Evolutionary conservation across 2,888 invertebrate genomes (phyloP).

Genomic region (Drosophila vallismaia): DNA sequence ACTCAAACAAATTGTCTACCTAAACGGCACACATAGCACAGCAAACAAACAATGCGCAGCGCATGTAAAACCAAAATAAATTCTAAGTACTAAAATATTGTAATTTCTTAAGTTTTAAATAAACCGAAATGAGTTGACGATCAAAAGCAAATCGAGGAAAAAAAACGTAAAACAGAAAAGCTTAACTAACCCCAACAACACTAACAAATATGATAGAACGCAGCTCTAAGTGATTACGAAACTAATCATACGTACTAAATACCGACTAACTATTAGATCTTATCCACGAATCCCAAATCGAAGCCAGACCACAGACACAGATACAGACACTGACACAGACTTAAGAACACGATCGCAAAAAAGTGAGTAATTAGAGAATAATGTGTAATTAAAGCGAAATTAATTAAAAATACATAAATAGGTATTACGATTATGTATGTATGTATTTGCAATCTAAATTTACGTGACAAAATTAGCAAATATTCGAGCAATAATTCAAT

Average conservation of each 20-base stretch:
- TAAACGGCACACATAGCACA: constrained; percentile 71
- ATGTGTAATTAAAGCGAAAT: constrained; percentile 56
- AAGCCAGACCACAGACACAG: constrained; percentile 40
- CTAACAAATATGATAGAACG: constrained; percentile 7
- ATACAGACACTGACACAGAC: constrained; percentile 8
- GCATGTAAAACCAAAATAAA: constrained; percentile 80
- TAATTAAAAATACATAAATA: constrained; percentile 42
- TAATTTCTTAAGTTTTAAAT: constrained; percentile 74
- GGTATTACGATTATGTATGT: constrained; percentile 56
- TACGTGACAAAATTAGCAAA: constrained; percentile 44
- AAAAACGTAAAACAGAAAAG: constrained; percentile 18
- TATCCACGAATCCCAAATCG: constrained; percentile 52
- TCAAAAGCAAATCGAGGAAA: constrained; percentile 63
- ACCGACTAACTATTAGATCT: constrained; percentile 62
- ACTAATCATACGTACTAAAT: constrained; percentile 62
- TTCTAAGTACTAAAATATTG: constrained; percentile 70
- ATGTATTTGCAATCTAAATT: constrained; percentile 59
- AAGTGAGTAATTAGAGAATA: constrained; percentile 71
- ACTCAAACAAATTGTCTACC: constrained; percentile 76
- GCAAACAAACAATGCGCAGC: constrained; percentile 76
- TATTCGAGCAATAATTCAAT: constrained; percentile 77
- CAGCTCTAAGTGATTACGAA: constrained; percentile 11
- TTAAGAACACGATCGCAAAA: constrained; percentile 48
- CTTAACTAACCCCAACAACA: constrained; percentile 54
- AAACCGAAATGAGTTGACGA: constrained; percentile 79